These are phyloP conservation scores for Gopherus evgoodei DNA, from an alignment of 2,113 vertebrate genomes.

Conservation along the genomic window DNA sequence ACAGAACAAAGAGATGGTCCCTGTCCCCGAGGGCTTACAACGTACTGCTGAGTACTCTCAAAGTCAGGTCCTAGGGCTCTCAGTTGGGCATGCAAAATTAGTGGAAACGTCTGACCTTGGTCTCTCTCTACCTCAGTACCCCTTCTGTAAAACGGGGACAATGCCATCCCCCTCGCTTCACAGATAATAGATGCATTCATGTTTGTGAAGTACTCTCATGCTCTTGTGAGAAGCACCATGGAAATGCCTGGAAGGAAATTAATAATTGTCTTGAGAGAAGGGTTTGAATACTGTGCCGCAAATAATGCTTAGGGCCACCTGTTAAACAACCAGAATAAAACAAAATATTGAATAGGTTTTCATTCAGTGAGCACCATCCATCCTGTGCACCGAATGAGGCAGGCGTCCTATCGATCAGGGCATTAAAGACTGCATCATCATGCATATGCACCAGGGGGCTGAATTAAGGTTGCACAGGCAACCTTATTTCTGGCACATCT, in stretches of 20 bases:
- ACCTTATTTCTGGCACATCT: not conserved
- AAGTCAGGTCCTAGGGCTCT: not conserved
- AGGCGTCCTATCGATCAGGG: not conserved
- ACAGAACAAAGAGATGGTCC: not conserved
- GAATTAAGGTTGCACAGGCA: not conserved
- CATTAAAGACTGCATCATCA: not conserved
- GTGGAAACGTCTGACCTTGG: rapidly evolving
- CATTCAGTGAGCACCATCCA: not conserved
- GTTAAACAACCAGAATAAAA: rapidly evolving
- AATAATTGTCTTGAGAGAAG: not conserved
- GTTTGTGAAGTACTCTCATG: not conserved
- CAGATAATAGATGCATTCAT: not conserved
- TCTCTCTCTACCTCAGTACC: rapidly evolving
- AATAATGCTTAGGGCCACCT: not conserved
- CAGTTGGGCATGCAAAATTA: not conserved
- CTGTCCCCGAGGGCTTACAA: not conserved
- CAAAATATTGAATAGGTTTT: rapidly evolving
- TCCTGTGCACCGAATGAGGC: not conserved
- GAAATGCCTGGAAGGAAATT: not conserved
- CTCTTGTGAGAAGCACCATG: not conserved
- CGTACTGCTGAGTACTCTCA: not conserved
- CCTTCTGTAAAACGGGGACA: not conserved
- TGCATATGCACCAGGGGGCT: not conserved
- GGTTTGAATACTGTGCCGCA: rapidly evolving
- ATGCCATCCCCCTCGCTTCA: not conserved